These are phyloP conservation scores for Percopsis omiscomaycus DNA, from an alignment of 2,797 vertebrate genomes.

Conservation along the genomic window DNA sequence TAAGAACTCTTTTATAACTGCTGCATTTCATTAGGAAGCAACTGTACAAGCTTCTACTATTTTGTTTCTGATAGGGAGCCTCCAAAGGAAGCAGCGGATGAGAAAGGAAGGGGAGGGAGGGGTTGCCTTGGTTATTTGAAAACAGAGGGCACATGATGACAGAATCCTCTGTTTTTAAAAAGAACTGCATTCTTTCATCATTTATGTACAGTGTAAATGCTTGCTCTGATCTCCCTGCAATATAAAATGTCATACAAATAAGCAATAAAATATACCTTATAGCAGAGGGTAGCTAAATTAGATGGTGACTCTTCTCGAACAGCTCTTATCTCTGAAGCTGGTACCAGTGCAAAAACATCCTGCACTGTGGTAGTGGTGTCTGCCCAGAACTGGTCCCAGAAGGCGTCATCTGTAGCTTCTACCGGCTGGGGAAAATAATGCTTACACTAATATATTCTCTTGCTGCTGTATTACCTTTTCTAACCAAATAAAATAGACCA, in stretches of 20 bases:
- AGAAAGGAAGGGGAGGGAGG: conserved; percentile 67
- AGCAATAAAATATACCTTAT: conserved; percentile 82
- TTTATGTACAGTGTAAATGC: too few relatives aligned
- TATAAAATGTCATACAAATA: not conserved
- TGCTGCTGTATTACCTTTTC: not conserved
- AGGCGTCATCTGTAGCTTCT: conserved; percentile 95
- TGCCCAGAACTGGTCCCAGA: conserved; percentile 99
- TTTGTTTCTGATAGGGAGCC: conserved; percentile 63
- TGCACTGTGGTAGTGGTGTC: conserved; percentile 94
- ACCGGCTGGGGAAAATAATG: conserved; percentile 81
- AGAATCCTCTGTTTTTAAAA: conserved; percentile 24
- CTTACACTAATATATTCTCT: conserved; percentile 2
- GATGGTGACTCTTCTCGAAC: conserved; percentile 97
- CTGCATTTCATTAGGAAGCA: conserved; percentile 47
- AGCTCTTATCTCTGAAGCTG: conserved; percentile 96
- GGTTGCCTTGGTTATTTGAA: conserved; percentile 60
- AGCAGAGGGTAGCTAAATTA: conserved; percentile 96
- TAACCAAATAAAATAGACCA: not conserved
- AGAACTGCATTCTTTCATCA: too few relatives aligned
- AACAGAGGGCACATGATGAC: conserved; percentile 28
- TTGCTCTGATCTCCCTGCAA: not conserved
- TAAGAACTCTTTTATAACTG: conserved; percentile 21
- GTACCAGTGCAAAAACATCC: conserved; percentile 96
- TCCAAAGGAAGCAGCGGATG: conserved; percentile 70
- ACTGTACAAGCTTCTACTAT: not conserved